Percentiles rank a stretch among this genome's conserved stretches.
These are phyloP conservation scores for Odontamblyopus rebecca DNA, from an alignment of 2,797 vertebrate genomes.

Conservation along the genomic window DNA sequence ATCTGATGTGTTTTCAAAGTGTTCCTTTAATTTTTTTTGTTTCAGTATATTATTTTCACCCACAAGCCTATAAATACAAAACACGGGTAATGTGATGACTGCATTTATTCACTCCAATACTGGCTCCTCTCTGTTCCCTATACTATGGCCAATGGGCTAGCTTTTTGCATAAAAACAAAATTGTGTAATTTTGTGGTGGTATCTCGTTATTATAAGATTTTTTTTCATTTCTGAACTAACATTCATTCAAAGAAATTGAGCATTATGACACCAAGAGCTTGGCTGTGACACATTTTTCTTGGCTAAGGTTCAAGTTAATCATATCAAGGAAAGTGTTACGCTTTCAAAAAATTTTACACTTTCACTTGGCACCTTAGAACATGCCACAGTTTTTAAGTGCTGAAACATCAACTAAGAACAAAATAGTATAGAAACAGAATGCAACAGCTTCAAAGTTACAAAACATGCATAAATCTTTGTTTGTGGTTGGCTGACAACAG, in stretches of 20 bases:
- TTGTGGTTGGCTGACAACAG: background rate
- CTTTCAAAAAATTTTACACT: conserved; percentile 6
- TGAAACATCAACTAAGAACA: conserved; percentile 10
- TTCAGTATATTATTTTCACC: too few relatives aligned
- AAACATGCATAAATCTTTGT: conserved; percentile 7
- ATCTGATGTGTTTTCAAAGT: too few relatives aligned
- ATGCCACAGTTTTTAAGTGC: conserved; percentile 18
- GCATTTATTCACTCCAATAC: too few relatives aligned
- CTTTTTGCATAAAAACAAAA: too few relatives aligned
- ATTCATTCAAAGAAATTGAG: background rate
- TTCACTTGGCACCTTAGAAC: conserved; percentile 26
- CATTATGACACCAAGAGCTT: background rate
- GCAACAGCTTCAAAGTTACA: conserved; percentile 16
- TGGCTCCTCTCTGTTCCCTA: too few relatives aligned
- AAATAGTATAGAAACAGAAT: background rate
- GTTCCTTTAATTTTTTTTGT: too few relatives aligned
- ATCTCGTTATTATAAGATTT: background rate
- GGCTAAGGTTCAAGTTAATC: conserved; percentile 19
- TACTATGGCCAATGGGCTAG: too few relatives aligned
- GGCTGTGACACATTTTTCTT: conserved; percentile 37
- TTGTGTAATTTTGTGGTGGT: too few relatives aligned
- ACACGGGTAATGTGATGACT: too few relatives aligned
- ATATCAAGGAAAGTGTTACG: conserved; percentile 20
- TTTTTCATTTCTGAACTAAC: too few relatives aligned
- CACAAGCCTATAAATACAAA: too few relatives aligned